Evolutionary conservation across 2,113 vertebrate genomes (phyloP).

Genomic region (Asarcornis scutulata): DNA sequence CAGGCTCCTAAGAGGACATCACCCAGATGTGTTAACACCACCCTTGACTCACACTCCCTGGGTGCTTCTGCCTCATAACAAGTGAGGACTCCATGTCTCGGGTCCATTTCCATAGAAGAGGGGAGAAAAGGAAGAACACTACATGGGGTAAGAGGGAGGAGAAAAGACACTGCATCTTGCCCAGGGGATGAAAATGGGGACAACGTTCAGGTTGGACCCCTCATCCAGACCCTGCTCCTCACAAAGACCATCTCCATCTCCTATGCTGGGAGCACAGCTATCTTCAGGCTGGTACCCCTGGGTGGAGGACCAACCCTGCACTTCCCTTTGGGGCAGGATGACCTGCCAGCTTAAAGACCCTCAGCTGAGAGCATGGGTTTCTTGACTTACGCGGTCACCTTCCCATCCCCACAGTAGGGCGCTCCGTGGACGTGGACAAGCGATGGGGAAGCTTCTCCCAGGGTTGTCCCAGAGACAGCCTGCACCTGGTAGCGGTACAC

Average conservation of each 20-base stretch:
- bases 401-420: slow-evolving; percentile 90
- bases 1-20: slow-evolving; percentile 70
- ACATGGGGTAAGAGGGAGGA: neutral
- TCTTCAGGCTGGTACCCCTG: neutral
- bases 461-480: slow-evolving; percentile 77
- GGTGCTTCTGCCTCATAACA: neutral
- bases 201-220: neutral
- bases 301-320: neutral
- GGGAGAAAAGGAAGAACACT: neutral
- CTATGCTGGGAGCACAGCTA: neutral
- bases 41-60: neutral
- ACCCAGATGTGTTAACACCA: neutral
- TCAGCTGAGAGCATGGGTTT: neutral
- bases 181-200: neutral
- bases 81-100: neutral
- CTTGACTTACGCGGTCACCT: slow-evolving; percentile 81
- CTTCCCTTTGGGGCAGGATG: neutral
- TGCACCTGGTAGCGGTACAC: slow-evolving; percentile 88
- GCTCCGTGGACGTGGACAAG: slow-evolving; percentile 84
- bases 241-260: neutral
- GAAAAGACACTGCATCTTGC: neutral
- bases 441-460: slow-evolving; percentile 85
- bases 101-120: neutral
- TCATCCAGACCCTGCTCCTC: neutral
- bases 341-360: neutral